Evolutionary conservation across 2,888 invertebrate species (phyloP), one percentile per base, ranked within the genome.

Genomic region (Orthosia incerta): DNA sequence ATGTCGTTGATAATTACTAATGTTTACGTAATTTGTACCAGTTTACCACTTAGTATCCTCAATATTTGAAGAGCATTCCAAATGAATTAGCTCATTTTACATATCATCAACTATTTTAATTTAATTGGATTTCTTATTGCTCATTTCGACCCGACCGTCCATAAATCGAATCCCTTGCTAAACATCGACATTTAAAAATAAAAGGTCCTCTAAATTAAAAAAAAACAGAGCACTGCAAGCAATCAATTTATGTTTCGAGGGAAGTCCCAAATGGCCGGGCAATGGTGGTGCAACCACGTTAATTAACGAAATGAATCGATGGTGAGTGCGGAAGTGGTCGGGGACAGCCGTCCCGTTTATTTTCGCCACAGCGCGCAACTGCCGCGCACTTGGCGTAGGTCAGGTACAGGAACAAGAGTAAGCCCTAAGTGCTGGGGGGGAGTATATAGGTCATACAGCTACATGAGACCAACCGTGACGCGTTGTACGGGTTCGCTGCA

Each of bases 351-450:
- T 93, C 93, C 94, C 93, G 92, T 92, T 93, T 94, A 94, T 94
- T 95, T 95, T 92, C 89, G 91, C 91, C 88, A 86, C 89, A 86
- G 74, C 87, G 84, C 93, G 84, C 94, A 96, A 95, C 89, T 88
- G 88, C 90, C 90, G 88, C 90, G 84, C 81, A 82, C 88, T 94
- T 96, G 93, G 80, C 94, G 93, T 90, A 96, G 96, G 96, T 96
- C 96, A 92, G 93, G 92, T 91, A 91, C 93, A 95, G 93, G 93
- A 92, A 94, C 91, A 92, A 91, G 84, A 92, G 93, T 90, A 94
- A 94, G 89, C 93, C 93, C 95, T 95, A 95, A 94, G 93, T 93
- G 91, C 91, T 91, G 93, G 94, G 95, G 94, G 95, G 95, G 95
- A 93, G 86, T 90, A 95, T 95, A 89, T 95, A 95, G 95, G 95